Percentiles rank a stretch among this genome's conserved stretches.
phyloP scores from a whole-genome alignment of 1,140 invertebrate species.

The Cotesia vestalis region DNA sequence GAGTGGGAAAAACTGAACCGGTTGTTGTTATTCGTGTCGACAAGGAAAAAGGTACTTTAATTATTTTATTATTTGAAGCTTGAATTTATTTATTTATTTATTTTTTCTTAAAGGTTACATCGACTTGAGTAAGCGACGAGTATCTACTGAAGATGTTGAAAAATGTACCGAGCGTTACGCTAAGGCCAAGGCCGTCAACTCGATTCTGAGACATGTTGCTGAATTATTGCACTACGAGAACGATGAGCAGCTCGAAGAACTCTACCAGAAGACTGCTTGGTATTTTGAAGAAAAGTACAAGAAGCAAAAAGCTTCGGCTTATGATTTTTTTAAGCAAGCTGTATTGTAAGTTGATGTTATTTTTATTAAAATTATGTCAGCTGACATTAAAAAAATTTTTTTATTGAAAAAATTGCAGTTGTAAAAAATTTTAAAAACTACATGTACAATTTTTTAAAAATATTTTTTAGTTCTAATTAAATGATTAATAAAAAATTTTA shows the following conservation, averaged over 20 bases:
- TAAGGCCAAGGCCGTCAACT: constrained; percentile 98
- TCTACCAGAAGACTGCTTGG: constrained; percentile 99
- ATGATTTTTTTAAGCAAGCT: constrained; percentile 98
- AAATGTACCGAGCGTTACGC: constrained; percentile 99
- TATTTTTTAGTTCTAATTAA: too few species aligned
- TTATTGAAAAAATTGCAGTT: neutral
- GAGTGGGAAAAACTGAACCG: constrained; percentile 98
- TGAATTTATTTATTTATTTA: constrained; percentile 26
- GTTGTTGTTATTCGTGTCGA: constrained; percentile 99
- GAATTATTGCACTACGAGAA: constrained; percentile 91
- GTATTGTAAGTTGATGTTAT: constrained; percentile 79
- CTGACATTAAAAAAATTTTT: neutral
- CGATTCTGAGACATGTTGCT: constrained; percentile 95
- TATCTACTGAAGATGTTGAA: constrained; percentile 96
- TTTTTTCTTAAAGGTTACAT: constrained; percentile 83
- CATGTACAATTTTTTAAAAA: too few species aligned
- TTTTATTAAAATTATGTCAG: neutral
- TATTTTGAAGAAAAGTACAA: constrained; percentile 98
- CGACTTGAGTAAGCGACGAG: constrained; percentile 98
- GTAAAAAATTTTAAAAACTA: too few species aligned
- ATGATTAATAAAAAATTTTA: too few species aligned
- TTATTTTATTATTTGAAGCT: neutral
- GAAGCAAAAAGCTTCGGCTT: constrained; percentile 87
- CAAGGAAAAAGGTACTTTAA: constrained; percentile 91
- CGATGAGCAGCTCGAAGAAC: constrained; percentile 92